Percentiles rank a stretch among this genome's conserved stretches.
phyloP scores from a whole-genome alignment of 2,113 vertebrate genomes.

The Pseudorhombus dupliciocellatus region DNA sequence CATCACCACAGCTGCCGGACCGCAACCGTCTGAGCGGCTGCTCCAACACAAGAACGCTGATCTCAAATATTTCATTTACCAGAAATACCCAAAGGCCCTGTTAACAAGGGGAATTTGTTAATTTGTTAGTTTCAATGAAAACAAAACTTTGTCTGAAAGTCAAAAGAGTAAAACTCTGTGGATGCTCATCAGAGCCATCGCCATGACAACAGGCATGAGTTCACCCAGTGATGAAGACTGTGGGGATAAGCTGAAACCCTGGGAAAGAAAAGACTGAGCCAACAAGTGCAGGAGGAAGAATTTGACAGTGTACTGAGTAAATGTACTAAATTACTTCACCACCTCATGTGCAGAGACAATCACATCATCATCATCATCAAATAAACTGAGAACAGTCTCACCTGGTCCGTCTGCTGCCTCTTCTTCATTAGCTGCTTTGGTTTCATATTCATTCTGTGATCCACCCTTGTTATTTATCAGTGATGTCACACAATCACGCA shows the following conservation, averaged over 20 bases:
- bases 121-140: no score
- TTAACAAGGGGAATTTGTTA: no score
- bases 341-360: background rate
- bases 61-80: no score
- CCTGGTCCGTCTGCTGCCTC: conserved; percentile 40
- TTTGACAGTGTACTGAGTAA: no score
- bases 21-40: background rate
- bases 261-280: no score
- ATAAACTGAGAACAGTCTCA: conserved; percentile 21
- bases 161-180: background rate
- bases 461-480: conserved; percentile 23
- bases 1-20: background rate
- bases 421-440: background rate
- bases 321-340: no score
- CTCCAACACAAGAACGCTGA: background rate
- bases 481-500: conserved; percentile 17
- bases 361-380: no score
- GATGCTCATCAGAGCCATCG: background rate
- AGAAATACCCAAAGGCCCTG: no score
- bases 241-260: background rate
- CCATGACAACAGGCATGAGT: background rate
- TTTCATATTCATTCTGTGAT: conserved; percentile 50
- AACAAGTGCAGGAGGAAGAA: no score
- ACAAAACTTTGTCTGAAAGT: no score
- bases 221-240: background rate